These are phyloP conservation scores for Acrocephalus kingi DNA, from an alignment of 2,113 vertebrate species.

Conservation along the genomic window DNA sequence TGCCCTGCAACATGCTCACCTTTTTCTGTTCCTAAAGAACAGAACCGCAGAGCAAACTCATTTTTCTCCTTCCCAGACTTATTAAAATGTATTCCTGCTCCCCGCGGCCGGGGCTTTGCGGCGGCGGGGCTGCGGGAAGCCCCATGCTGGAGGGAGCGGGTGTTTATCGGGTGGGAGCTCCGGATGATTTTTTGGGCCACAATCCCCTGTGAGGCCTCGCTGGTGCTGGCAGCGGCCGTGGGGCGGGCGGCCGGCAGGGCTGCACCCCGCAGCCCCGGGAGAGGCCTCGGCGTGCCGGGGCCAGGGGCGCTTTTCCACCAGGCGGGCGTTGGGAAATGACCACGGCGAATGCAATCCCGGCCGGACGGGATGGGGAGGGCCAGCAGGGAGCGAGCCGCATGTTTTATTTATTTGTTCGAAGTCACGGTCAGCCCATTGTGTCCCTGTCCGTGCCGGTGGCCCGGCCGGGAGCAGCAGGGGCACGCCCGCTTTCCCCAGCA, in stretches of 20 bases:
- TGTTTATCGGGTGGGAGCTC: slow-evolving; percentile 58
- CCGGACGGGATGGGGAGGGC: slow-evolving; percentile 40
- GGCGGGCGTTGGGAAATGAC: slow-evolving; percentile 79
- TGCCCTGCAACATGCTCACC: slow-evolving; percentile 74
- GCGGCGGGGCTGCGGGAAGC: slow-evolving; percentile 47
- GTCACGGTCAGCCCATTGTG: slow-evolving; percentile 79
- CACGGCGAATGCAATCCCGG: slow-evolving; percentile 78
- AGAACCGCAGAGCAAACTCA: slow-evolving; percentile 72
- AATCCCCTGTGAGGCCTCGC: slow-evolving; percentile 46
- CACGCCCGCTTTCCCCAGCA: not conserved
- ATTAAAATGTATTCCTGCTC: slow-evolving; percentile 72
- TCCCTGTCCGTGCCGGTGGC: slow-evolving; percentile 57
- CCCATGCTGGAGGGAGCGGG: slow-evolving; percentile 21
- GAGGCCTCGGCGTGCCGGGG: not conserved
- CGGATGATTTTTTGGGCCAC: not conserved
- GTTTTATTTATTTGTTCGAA: slow-evolving; percentile 83
- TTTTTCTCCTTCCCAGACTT: slow-evolving; percentile 67
- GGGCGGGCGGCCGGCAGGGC: slow-evolving; percentile 19
- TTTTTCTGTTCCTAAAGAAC: slow-evolving; percentile 77
- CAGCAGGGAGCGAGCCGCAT: slow-evolving; percentile 64
- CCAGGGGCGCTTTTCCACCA: slow-evolving; percentile 39
- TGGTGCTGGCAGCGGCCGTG: slow-evolving; percentile 57
- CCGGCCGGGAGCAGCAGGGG: not conserved
- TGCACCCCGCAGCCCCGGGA: slow-evolving; percentile 57
- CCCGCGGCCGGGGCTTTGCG: slow-evolving; percentile 12